A percentile compares a stretch with the other conserved stretches of the same genome.
Evolutionary conservation across 2,888 invertebrate species (phyloP).

Genomic region (Coelinius sp.): DNA sequence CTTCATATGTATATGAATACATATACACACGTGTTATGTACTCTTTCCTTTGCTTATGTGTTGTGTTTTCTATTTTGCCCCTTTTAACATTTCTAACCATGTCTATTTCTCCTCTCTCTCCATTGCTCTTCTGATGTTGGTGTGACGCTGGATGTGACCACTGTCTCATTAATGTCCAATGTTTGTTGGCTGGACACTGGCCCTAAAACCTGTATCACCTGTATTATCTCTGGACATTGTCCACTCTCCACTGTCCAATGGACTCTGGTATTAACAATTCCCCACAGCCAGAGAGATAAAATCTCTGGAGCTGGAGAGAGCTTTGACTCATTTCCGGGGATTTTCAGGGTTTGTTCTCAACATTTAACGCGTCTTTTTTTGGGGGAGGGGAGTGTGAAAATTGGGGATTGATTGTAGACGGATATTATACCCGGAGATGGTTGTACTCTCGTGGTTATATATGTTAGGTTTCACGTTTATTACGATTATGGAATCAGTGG

Average conservation of each 20-base stretch:
- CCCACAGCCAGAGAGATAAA: slow-evolving; percentile 3
- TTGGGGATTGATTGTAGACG: slow-evolving; percentile 34
- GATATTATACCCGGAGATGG: slow-evolving; percentile 41
- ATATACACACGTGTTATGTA: slow-evolving; percentile 21
- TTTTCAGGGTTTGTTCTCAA: slow-evolving; percentile 17
- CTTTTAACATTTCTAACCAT: slow-evolving; percentile 24
- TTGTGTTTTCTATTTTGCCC: slow-evolving; percentile 27
- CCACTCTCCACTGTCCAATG: neutral
- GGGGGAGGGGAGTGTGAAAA: slow-evolving; percentile 33
- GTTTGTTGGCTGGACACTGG: slow-evolving; percentile 44
- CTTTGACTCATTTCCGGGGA: slow-evolving; percentile 28
- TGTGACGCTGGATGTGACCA: slow-evolving; percentile 59
- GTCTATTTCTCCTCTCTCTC: slow-evolving; percentile 23
- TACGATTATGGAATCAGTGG: slow-evolving; percentile 9
- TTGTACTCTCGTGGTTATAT: slow-evolving; percentile 29
- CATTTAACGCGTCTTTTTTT: neutral
- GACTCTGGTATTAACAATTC: slow-evolving; percentile 4
- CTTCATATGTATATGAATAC: neutral
- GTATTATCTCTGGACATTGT: slow-evolving; percentile 31
- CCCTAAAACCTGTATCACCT: slow-evolving; percentile 48
- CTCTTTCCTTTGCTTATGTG: neutral
- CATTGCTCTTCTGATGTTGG: slow-evolving; percentile 43
- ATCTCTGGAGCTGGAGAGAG: neutral
- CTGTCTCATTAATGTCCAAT: slow-evolving; percentile 58
- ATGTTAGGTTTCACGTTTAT: slow-evolving; percentile 1